Evolutionary conservation across 2,888 invertebrate genomes (phyloP), one percentile per base, ranked within the genome.

Genomic region (Drosophila suboccidentalis): DNA sequence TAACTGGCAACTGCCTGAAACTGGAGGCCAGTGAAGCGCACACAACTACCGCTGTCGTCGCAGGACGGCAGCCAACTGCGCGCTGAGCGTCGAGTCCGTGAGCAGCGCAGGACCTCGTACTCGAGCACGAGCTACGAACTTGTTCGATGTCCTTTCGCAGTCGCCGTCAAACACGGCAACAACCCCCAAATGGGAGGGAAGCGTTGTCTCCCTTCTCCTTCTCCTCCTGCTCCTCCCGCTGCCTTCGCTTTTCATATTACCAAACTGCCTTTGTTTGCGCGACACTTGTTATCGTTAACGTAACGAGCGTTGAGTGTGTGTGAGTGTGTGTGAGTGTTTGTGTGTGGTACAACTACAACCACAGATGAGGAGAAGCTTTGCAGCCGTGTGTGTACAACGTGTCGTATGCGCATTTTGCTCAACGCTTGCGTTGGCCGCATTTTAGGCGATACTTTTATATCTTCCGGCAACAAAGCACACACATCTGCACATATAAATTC

Each of bases 51-150:
- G 76, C 86, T 83, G 86, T 76, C 88, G 86, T 76, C 86, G 86
- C 83, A 86, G 86, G 83, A 83, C 88, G 83, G 71, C 86, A 86
- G 86, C 82, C 86, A 80, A 86, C 86, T 86, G 88, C 64, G 86
- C 86, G 86, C 53, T 88, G 67, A 72, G 78, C 74, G 66, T 55
- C 73, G 67, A 19, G 50, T 29, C 44, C 43, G 22, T 59, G 63
- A 36, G 71, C 70, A 79, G 50, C 58, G 60, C 65, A 71, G 68
- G 69, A 59, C 57, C 41, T 67, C 36, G 36, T 22, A 34, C 53
- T 49, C 60, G 34, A n/a, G 29, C 54, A 19, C 55, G 19, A 60
- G 49, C 62, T 62, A 43, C 65, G 72, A 80, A 81, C 87, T 5
- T 75, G 83, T 65, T 80, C 75, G 84, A 71, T 49, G 65, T 72